Percentiles rank a stretch among this genome's conserved stretches.
Conservation (phyloP, 2,797 vertebrate species). For the Dallia pectoralis region DNA sequence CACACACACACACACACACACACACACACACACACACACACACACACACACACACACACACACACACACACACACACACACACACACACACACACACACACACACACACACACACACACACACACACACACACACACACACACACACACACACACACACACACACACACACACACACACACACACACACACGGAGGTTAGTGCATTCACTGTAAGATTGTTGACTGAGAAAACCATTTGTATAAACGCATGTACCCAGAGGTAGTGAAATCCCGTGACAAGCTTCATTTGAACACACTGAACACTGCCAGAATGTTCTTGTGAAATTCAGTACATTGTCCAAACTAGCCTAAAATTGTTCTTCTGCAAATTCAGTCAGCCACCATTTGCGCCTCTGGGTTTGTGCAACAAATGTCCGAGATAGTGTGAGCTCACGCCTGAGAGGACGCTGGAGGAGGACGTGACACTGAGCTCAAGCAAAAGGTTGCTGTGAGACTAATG, state of each 20-base stretch:
- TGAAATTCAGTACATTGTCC: neutral
- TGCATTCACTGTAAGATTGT: too few relatives aligned
- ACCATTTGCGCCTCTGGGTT: neutral
- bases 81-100: conserved; percentile 8
- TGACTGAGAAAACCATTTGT: too few relatives aligned
- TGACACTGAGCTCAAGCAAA: neutral
- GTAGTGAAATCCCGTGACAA: conserved; percentile 14
- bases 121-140: conserved; percentile 10
- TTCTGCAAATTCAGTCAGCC: neutral
- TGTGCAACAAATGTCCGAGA: conserved; percentile 2
- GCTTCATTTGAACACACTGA: neutral
- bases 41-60: conserved; percentile 2
- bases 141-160: too few relatives aligned
- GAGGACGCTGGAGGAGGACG: neutral
- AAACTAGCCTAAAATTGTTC: neutral
- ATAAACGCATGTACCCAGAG: too few relatives aligned
- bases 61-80: conserved; percentile 11
- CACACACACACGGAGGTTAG: conserved; percentile 18
- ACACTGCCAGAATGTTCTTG: neutral
- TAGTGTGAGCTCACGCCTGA: neutral
- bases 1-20: conserved; percentile 33
- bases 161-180: conserved; percentile 17
- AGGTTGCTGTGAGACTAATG: neutral
- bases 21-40: conserved; percentile 25
- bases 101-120: conserved; percentile 5